Conservation (phyloP, 2,797 vertebrate genomes). For the Bovichtus variegatus region DNA sequence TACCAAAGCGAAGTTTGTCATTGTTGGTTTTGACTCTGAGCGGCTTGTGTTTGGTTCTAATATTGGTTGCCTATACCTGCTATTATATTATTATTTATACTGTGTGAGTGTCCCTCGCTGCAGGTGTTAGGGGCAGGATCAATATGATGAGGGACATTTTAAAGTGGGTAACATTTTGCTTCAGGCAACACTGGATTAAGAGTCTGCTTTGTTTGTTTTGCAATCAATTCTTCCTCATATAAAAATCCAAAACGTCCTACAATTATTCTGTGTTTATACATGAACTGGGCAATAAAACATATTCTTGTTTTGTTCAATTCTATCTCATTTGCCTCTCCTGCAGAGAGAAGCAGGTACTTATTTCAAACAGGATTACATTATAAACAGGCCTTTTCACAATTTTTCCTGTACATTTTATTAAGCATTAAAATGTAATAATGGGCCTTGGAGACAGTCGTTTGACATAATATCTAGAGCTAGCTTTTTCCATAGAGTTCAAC, state of each 20-base stretch:
- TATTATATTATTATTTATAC: slow-evolving; percentile 45
- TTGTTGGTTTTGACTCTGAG: not conserved
- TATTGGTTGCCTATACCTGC: slow-evolving; percentile 13
- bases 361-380: not conserved
- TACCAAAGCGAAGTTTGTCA: not conserved
- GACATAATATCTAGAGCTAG: not conserved
- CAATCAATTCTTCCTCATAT: slow-evolving; percentile 44
- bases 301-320: not conserved
- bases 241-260: slow-evolving; percentile 25
- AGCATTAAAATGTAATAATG: not conserved
- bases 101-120: slow-evolving; percentile 44
- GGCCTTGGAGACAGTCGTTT: not conserved
- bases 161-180: slow-evolving; percentile 61
- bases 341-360: not conserved
- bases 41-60: slow-evolving; percentile 10
- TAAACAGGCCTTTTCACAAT: not conserved
- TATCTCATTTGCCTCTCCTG: not conserved
- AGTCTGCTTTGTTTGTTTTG: slow-evolving; percentile 31
- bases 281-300: not conserved
- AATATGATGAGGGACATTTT: slow-evolving; percentile 46
- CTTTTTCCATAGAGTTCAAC: not conserved
- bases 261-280: slow-evolving; percentile 28
- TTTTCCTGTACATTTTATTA: not conserved
- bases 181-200: slow-evolving; percentile 59
- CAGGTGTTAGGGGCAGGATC: slow-evolving; percentile 27